A percentile compares a stretch with the other conserved stretches of the same genome.
These are phyloP conservation scores for Harpalus rufipes DNA, from an alignment of 2,888 invertebrate species.

Conservation along the genomic window DNA sequence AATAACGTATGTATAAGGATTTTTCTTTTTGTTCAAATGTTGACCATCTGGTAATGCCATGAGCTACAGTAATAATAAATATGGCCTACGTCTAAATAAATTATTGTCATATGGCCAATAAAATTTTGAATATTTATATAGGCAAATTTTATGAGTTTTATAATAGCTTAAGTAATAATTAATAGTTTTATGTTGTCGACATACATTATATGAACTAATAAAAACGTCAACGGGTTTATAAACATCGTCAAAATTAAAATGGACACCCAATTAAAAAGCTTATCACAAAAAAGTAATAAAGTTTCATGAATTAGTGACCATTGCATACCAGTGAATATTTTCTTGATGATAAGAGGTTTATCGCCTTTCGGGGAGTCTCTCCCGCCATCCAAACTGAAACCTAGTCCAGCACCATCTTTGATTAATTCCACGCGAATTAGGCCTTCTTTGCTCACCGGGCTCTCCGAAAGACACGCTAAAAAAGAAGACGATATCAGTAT, in stretches of 20 bases:
- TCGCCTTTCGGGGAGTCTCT: slow-evolving; percentile 94
- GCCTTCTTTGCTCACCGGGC: slow-evolving; percentile 1
- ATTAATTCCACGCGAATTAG: slow-evolving; percentile 77
- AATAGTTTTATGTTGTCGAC: too few relatives aligned
- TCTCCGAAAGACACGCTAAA: slow-evolving; percentile 16
- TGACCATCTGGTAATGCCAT: too few relatives aligned
- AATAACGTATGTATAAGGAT: too few relatives aligned
- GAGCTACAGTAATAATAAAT: too few relatives aligned
- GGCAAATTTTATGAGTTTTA: not conserved
- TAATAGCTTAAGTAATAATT: too few relatives aligned
- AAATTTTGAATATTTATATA: not conserved
- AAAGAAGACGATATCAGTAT: not conserved
- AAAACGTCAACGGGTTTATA: too few relatives aligned
- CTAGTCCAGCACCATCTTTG: slow-evolving; percentile 92
- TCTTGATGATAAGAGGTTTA: slow-evolving; percentile 92
- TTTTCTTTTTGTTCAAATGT: too few relatives aligned
- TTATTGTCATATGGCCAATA: slow-evolving; percentile 13
- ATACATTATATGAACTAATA: too few relatives aligned
- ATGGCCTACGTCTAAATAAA: slow-evolving; percentile 3
- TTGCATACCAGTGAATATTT: slow-evolving; percentile 92
- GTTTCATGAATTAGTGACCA: not conserved
- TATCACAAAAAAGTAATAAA: too few relatives aligned
- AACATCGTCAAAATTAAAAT: too few relatives aligned
- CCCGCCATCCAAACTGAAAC: slow-evolving; percentile 96
- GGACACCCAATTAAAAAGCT: too few relatives aligned